Evolutionary conservation across 2,113 vertebrate genomes (phyloP).

Genomic region (Odocoileus virginianus): DNA sequence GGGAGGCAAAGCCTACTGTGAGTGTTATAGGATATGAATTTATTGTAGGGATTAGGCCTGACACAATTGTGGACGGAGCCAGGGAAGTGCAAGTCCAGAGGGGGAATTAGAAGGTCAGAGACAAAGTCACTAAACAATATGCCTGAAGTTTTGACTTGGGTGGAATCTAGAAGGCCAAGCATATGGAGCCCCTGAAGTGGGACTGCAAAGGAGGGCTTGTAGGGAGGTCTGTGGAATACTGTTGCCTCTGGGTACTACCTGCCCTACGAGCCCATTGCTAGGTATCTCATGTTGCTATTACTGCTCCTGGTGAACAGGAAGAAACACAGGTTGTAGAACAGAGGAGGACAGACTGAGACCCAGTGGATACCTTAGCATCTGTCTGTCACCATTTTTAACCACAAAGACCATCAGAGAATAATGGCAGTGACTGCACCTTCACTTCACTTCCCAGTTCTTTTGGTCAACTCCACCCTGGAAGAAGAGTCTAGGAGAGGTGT

Average conservation of each 20-base stretch:
- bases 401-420: not conserved
- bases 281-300: not conserved
- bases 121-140: not conserved
- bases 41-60: not conserved
- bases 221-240: accelerated
- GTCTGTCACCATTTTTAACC: not conserved
- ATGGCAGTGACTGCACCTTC: not conserved
- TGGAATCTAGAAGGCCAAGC: not conserved
- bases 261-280: not conserved
- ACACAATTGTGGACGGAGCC: not conserved
- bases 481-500: not conserved
- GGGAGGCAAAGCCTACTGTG: not conserved
- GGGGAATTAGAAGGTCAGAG: not conserved
- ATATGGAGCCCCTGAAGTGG: not conserved
- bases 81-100: not conserved
- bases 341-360: not conserved
- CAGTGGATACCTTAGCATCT: not conserved
- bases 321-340: no score
- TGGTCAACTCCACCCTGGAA: not conserved
- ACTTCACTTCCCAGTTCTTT: not conserved
- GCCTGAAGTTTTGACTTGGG: not conserved
- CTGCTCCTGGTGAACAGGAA: not conserved
- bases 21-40: not conserved
- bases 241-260: not conserved
- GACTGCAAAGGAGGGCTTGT: not conserved